phyloP scores from a whole-genome alignment of 53 echinoderm and acorn worm genomes.

The Patiria pectinifera region DNA sequence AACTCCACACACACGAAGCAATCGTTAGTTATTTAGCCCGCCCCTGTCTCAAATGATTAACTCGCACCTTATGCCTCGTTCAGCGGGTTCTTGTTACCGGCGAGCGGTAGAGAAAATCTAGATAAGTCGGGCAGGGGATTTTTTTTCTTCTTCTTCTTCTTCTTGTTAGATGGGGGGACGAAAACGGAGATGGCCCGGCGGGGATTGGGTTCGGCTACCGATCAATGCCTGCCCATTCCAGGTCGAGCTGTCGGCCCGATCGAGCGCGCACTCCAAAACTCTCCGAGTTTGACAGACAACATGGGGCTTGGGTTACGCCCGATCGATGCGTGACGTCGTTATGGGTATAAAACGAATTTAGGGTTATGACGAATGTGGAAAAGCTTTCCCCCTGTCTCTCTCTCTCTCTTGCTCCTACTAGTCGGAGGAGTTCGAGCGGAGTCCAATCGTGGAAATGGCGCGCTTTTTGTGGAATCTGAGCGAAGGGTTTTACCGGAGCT shows the following conservation, averaged over 20 bases:
- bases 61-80: slow-evolving; percentile 42
- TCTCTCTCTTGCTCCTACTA: not conserved
- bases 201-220: slow-evolving; percentile 61
- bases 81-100: slow-evolving; percentile 47
- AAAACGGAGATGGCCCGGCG: slow-evolving; percentile 58
- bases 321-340: slow-evolving; percentile 59
- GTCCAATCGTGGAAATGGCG: not conserved
- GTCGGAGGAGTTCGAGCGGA: not conserved
- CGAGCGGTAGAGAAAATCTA: slow-evolving; percentile 26
- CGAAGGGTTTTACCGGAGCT: not conserved
- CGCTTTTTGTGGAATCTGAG: not conserved
- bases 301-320: slow-evolving; percentile 56
- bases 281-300: slow-evolving; percentile 67
- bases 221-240: slow-evolving; percentile 56
- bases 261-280: slow-evolving; percentile 59
- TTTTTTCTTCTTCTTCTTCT: not conserved
- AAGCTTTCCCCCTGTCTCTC: not conserved
- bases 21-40: slow-evolving; percentile 66
- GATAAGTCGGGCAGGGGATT: slow-evolving; percentile 59
- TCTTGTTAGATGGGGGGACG: not conserved
- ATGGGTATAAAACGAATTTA: slow-evolving; percentile 59
- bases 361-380: slow-evolving; percentile 56
- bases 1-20: not conserved
- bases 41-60: slow-evolving; percentile 60
- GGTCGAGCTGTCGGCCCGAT: slow-evolving; percentile 47